Conservation (phyloP, 2,113 vertebrate genomes). For the Danio rerio region GRCz12tu NC_133192.1:26683501-26684000, state of each 20-base stretch:
- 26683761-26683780: neutral
- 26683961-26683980: neutral
- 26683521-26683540: too few species aligned
- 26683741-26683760: neutral
- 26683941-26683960: neutral
- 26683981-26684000: neutral
- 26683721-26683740: neutral
- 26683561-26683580: neutral
- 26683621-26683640: neutral
- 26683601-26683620: constrained; percentile 67
- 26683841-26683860: too few species aligned
- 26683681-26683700: neutral
- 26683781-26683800: too few species aligned
- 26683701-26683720: neutral
- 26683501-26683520: neutral
- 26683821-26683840: neutral
- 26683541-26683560: neutral
- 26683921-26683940: constrained; percentile 12
- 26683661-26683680: neutral
- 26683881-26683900: constrained; percentile 16
- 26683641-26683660: constrained; percentile 1
- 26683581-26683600: constrained; percentile 64
- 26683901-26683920: constrained; percentile 2
- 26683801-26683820: too few species aligned
- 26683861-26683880: neutral